These are phyloP conservation scores for Nothocercus julius DNA, from an alignment of 2,113 vertebrate species.

Conservation along the genomic window DNA sequence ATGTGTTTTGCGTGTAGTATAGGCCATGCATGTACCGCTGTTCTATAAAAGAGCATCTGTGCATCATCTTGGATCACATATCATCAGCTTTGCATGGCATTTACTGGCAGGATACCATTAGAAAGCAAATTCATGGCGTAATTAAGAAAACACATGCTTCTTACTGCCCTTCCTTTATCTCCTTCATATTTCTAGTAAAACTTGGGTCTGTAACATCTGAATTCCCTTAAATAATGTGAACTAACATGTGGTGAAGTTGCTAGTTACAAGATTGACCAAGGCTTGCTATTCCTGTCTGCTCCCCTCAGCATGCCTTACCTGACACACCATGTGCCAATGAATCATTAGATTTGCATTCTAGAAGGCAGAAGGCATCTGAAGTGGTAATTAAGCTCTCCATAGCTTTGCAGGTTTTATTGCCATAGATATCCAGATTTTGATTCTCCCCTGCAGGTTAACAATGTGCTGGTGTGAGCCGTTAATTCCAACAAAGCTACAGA, in stretches of 20 bases:
- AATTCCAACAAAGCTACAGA: slow-evolving; percentile 6
- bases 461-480: not conserved
- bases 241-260: not conserved
- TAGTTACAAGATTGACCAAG: not conserved
- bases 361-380: slow-evolving; percentile 23
- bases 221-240: not conserved
- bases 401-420: slow-evolving; percentile 30
- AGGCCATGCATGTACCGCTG: slow-evolving; percentile 4
- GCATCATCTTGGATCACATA: slow-evolving; percentile 40
- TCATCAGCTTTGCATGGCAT: slow-evolving; percentile 35
- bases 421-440: not conserved
- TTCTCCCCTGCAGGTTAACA: not conserved
- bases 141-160: slow-evolving; percentile 15
- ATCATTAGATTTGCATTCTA: not conserved
- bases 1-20: slow-evolving; percentile 21
- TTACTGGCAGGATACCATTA: slow-evolving; percentile 2
- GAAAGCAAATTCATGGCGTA: not conserved
- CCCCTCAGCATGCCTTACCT: not conserved
- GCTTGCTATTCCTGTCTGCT: not conserved
- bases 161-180: not conserved
- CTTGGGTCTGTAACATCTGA: not conserved
- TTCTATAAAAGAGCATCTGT: slow-evolving; percentile 45
- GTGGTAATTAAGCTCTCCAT: slow-evolving; percentile 23
- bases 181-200: not conserved
- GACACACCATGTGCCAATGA: not conserved